Base-by-base conservation (phyloP, 2,888 invertebrate genomes). In the Agonopterix alstromeriana region DNA sequence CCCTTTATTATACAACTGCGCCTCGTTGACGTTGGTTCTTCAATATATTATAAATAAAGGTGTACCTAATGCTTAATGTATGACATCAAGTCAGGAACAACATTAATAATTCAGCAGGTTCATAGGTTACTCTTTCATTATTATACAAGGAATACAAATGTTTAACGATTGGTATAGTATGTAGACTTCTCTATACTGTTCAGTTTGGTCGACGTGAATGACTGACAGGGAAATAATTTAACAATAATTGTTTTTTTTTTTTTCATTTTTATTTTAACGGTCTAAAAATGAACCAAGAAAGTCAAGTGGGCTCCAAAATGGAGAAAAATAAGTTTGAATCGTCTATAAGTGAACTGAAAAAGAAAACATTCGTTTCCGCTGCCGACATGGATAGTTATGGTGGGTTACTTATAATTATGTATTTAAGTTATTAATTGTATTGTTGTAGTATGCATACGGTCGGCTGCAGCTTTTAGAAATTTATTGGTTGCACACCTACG, bases 301-400 rank as follows among this genome's bases (percentile, higher is more conserved):
- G 56, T 27, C 78, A 77, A n/a, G 59, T 66, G 27, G 64, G 54
- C 8, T 51, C 67, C 1, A 69, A 60, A 61, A 58, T 63, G 42
- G 81, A 81, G 53, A 85, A 78, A 56, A 85, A 77, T 41, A 83
- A 78, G 54, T 87, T 88, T 47, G 84, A 85, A 53, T 70, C 78
- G 2, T 82, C 87, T 0, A 84, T 87, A 35, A 82, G 80, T 75
- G 87, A 86, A 61, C 52, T 86, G 53, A 84, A 84, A 56, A 82
- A 79, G 61, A 87, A 81, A 44, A 70, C 74, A 0, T 85, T 84
- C 56, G 76, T 84, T 9, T 71, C 83, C 2, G 77, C 68, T 0
- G 70, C 76, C 44, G 84, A 86, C 47, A 73, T 83, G 40, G 73
- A 79, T 43, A 79, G 70, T 48, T 84, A 76, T 67, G 79, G 87